These are phyloP conservation scores for Autographa pulchrina DNA, from an alignment of 2,888 invertebrate genomes.

Conservation along the genomic window DNA sequence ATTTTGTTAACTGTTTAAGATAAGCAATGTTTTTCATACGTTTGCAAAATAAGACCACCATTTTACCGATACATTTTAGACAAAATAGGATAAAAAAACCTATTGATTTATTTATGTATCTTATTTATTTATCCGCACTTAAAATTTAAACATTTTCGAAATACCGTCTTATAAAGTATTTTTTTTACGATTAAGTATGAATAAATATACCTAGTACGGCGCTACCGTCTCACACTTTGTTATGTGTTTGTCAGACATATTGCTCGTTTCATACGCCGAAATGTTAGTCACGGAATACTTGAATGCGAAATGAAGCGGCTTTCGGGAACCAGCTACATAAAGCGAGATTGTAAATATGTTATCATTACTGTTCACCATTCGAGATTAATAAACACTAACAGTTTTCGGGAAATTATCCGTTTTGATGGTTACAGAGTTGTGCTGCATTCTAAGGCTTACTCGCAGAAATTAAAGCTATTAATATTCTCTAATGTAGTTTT, in stretches of 20 bases:
- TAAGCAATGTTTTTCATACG: too few species aligned
- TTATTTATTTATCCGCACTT: not conserved
- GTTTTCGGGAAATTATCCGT: too few species aligned
- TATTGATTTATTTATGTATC: too few species aligned
- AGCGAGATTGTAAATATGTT: not conserved
- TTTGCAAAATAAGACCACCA: too few species aligned
- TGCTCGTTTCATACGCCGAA: constrained; percentile 42
- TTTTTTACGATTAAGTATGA: not conserved
- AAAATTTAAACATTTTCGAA: not conserved
- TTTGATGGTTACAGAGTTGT: too few species aligned
- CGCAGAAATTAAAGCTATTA: too few species aligned
- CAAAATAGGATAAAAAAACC: too few species aligned
- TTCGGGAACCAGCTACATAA: constrained; percentile 6
- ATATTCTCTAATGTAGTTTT: too few species aligned
- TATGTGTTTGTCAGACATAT: constrained; percentile 39
- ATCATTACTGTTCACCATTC: not conserved
- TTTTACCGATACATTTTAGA: too few species aligned
- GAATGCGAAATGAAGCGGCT: constrained; percentile 28
- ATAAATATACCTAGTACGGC: not conserved
- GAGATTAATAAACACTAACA: not conserved
- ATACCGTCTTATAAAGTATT: not conserved
- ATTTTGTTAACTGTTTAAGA: too few species aligned
- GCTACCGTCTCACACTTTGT: constrained; percentile 11
- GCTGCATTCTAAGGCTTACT: too few species aligned
- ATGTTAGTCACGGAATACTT: constrained; percentile 38